Base-by-base conservation (phyloP, 2,797 vertebrate genomes). In the Takifugu ocellatus region DNA sequence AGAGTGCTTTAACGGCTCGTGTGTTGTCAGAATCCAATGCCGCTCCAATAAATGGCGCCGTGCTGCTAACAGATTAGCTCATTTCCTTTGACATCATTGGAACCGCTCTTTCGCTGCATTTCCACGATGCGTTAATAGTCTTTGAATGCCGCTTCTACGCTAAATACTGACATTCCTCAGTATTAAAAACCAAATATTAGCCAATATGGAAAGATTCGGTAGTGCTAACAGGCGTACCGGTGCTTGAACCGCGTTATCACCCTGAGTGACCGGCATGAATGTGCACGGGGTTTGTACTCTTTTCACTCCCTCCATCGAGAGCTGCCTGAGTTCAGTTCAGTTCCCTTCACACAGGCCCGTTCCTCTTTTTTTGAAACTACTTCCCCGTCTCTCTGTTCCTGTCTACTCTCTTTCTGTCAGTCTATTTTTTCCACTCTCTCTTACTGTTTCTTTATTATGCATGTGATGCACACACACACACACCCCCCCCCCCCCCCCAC, bases 21-120 rank as follows among this genome's bases (percentile, higher is more conserved):
- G 51, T 81, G 81, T 79, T 54, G 61, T 77, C 79, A 75, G 56
- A 52, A 27, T 79, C 80, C 77, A 82, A 83, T 82, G 25, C 66
- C 3, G 25, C 3, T 50, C 61, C 21, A 66, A 82, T 75, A 75
- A 85, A 79, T 71, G 58, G 73, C 70, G 63, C 43, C 63, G 51
- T 65, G 31, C 42, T 5, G 1, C 59, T 74, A 66, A 77, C 75
- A 83, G 78, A 83, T 81, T 79, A 74, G 66, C 66, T 54, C 70
- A 68, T 71, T 69, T 39, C 14, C 36, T 39, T 15, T 39, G 36
- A 39, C 14, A 39, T 39, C 36, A 3, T 39, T 14, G 11, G 14
- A 15, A 39, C 36, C 2, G 36, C 31, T 33, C 7, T 10, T 33
- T 33, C 4, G 9, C 31, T 33, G 31, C 11, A 14, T 12, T 39